Percentiles rank a stretch among this genome's conserved stretches.
Conservation (phyloP, 1,140 invertebrate genomes). For the Philopotamus ludificatus region DNA sequence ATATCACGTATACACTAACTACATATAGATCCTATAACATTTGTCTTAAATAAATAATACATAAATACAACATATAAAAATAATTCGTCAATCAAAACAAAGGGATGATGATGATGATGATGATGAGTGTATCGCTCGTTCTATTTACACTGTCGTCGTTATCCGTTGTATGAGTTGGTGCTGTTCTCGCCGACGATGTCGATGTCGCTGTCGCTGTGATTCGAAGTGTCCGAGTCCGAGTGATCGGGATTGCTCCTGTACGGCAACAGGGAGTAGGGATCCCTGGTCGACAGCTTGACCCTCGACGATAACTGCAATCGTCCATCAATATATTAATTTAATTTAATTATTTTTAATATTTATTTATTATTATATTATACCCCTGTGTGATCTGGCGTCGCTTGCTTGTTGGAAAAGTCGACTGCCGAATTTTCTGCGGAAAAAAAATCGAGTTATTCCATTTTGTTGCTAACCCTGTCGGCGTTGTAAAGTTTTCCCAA, state of each 20-base stretch:
- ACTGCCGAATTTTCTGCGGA: constrained; percentile 15
- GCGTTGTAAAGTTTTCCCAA: constrained; percentile 10
- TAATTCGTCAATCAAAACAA: neutral
- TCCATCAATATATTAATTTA: neutral
- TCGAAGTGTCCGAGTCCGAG: constrained; percentile 41
- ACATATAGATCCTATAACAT: too few relatives aligned
- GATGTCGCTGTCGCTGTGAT: constrained; percentile 54
- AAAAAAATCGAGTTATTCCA: neutral
- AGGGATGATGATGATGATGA: too few relatives aligned
- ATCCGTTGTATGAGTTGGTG: constrained; percentile 33
- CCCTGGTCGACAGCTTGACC: constrained; percentile 6
- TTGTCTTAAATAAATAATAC: neutral
- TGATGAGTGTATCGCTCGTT: too few relatives aligned
- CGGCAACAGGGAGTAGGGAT: constrained; percentile 5
- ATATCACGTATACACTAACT: too few relatives aligned
- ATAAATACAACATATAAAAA: neutral
- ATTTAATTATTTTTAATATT: neutral
- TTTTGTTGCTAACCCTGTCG: neutral
- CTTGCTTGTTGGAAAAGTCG: constrained; percentile 22
- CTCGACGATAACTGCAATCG: constrained; percentile 28
- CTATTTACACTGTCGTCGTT: neutral
- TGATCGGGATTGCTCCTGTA: constrained; percentile 23
- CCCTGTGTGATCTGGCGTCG: constrained; percentile 6
- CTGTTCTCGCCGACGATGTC: constrained; percentile 53
- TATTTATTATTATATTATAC: too few relatives aligned